Evolutionary conservation across 2,888 invertebrate genomes (phyloP), one percentile per base, ranked within the genome.

Genomic region (Cerastis rubricosa): DNA sequence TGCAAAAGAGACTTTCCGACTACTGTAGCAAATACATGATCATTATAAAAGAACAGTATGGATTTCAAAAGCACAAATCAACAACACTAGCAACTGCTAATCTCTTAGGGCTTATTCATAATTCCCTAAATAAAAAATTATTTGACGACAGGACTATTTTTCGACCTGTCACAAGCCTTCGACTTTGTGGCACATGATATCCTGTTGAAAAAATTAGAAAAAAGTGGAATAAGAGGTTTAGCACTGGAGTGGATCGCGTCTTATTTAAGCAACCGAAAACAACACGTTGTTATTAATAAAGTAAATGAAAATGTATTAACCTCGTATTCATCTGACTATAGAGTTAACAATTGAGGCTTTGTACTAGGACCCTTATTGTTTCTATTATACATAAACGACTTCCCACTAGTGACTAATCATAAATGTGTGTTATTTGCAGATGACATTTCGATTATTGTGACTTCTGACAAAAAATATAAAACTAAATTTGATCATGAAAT

Each of bases 51-150:
- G 19, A 71, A 49, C 49, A 71, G 49, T 71, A 17, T 17, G 57
- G 25, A 12, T 45, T 69, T n/a, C 25, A 57, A 57, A 69, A 69
- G 69, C 19, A 29, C 25, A 71, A 64, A 12, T 64, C 63, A 45
- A 63, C 47, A n/a, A 63, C 35, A 49, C 45, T 63, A 19, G 43
- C 8, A 47, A 47, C 5, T 40, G 40, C 40, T 40, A 40, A 40
- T 40, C 40, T 8, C 8, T 40, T 40, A 40, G 40, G 8, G 35
- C 35, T 35, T 6, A 40, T 40, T 40, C 40, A 40, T 40, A 40
- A 40, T 40, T 40, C 8, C 40, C n/a, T 45, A 45, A 45, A 45
- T 45, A 65, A 25, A 25, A n/a, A 25, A 17, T 59, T 8, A 25
- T 17, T 29, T 59, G 17, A 59, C n/a, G 40, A 57, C 54, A 25